phyloP scores from a whole-genome alignment of 35 echinoderm and acorn worm species.

The Diadema setosum region DNA sequence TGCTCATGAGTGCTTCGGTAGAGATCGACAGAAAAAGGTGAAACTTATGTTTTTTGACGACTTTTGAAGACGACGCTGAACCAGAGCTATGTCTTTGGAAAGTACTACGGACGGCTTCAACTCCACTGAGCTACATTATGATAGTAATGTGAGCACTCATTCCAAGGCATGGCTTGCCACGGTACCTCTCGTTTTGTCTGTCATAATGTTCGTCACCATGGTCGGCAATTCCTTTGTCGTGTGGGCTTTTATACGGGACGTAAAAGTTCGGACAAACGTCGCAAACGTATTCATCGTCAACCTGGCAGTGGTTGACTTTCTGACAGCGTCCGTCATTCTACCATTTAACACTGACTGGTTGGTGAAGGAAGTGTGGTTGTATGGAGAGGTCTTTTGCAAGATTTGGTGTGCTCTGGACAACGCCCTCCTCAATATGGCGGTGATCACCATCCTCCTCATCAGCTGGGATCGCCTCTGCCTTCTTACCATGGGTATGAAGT shows the following conservation, averaged over 20 bases:
- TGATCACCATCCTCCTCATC: neutral
- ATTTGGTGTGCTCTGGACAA: conserved; percentile 1
- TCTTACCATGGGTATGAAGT: neutral
- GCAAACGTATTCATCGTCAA: conserved; percentile 31
- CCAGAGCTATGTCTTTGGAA: no score
- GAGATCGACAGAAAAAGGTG: no score
- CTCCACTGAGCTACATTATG: no score
- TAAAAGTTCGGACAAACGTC: neutral
- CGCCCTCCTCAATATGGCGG: neutral
- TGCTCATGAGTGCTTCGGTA: no score
- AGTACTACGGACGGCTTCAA: no score
- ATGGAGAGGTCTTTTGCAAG: neutral
- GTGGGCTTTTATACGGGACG: neutral
- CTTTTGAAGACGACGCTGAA: no score
- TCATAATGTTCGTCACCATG: neutral
- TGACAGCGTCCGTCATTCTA: neutral
- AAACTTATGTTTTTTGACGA: no score
- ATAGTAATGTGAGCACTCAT: no score
- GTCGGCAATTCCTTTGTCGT: conserved; percentile 15
- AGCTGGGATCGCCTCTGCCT: conserved; percentile 19
- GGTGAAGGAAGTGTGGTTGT: neutral
- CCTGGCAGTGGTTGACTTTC: conserved; percentile 7
- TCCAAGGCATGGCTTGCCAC: neutral
- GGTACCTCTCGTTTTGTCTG: neutral
- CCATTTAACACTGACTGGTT: neutral